Evolutionary conservation across 1,140 invertebrate genomes (phyloP), one percentile per base, ranked within the genome.

Genomic region (Bemisia tabaci): DNA sequence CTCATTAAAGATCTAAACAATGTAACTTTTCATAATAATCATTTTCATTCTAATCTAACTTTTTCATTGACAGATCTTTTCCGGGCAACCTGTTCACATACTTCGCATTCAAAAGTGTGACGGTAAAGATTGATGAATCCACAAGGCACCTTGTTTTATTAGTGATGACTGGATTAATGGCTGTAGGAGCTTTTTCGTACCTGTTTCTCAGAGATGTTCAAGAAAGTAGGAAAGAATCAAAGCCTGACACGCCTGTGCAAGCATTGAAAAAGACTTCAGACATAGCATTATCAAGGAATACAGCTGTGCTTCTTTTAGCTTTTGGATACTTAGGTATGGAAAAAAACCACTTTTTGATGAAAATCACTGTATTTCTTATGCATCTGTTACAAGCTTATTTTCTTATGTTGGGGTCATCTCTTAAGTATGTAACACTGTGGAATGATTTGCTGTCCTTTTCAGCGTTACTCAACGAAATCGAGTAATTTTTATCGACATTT

Each of bases 261-360:
- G 90, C 90, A 0, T 79, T 94, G 1, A 82, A 80, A 69, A 85
- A 87, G 60, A 89, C 94, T 0, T 79, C 91, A 22, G 81, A 79
- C 66, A 77, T 97, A 1, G 88, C 95, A 70, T 76, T 84, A 33
- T 93, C 90, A 0, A 83, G 80, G 22, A 84, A 91, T 65, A 97
- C 97, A 91, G 71, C 94, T n/a, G 74, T 95, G 0, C 79, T 97
- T 1, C 86, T 87, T 69, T 74, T 93, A 27, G 88, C 90, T 0
- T 97, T 97, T 76, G 84, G 93, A 65, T 97, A 96, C 74, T 95
- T 93, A 48, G 88, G 87, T 90, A 48, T 9, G 33, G 33, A 48
- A n/a, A n/a, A n/a, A n/a, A n/a, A n/a, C n/a, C n/a, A n/a, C n/a
- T n/a, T n/a, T n/a, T n/a, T n/a, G n/a, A n/a, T n/a, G n/a, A n/a